Evolutionary conservation across 2,797 vertebrate species (phyloP), one percentile per base, ranked within the genome.

Genomic region (Benthosema pterotum): DNA sequence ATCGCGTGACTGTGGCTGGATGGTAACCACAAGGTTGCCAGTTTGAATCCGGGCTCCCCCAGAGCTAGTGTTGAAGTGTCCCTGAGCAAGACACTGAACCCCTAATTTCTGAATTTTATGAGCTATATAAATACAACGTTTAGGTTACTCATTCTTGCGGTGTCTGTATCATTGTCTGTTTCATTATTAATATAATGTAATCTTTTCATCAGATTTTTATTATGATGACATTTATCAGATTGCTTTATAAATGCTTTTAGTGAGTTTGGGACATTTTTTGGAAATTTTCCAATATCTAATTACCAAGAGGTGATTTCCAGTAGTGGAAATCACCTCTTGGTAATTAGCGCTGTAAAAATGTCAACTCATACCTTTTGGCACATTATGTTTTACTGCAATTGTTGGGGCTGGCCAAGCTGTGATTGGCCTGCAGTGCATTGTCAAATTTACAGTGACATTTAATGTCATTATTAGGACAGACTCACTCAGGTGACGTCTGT

Each of bases 191-290:
- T 52, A 5, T 15, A 15, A 3, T 12, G 42, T 56, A 57, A 63
- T 0, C 28, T 15, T 61, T 3, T 16, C 65, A 56, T 14, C 3
- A 5, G 6, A 50, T 57, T 53, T 52, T 46, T 14, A 71, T 78
- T 72, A 75, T 71, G 75, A 80, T 80, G 57, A 81, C 48, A 81
- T 82, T 69, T 75, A 58, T 66, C 17, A 57, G 59, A 82, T 74
- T 78, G 61, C 57, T 85, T 82, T 83, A 60, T 77, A 75, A 83
- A 79, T 67, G 75, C 71, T 72, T 67, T 75, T 71, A 52, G 75
- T 82, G 72, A 71, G 71, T 72, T 67, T 61, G 5, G 67, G 72
- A 73, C 60, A 51, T 78, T n/a, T n/a, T n/a, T n/a, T n/a, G n/a
- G n/a, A n/a, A n/a, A n/a, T n/a, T n/a, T n/a, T n/a, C n/a, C n/a